Evolutionary conservation across 2,888 invertebrate genomes (phyloP).

Genomic region (Trachelus troglodyta): DNA sequence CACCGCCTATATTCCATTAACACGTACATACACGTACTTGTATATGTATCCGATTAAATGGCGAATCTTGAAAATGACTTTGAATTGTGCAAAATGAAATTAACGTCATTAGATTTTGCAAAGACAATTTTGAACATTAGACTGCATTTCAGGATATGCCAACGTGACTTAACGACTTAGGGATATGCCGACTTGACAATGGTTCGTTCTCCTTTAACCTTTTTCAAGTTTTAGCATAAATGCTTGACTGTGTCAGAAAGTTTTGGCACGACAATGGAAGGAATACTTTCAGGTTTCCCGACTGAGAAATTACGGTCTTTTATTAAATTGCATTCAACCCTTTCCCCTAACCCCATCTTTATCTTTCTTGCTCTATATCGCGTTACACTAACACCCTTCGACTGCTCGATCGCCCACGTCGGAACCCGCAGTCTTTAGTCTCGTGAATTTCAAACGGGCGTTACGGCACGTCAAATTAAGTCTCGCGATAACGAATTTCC

Average conservation of each 20-base stretch:
- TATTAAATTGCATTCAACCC: neutral
- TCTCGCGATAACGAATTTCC: neutral
- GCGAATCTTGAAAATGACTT: neutral
- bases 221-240: constrained; percentile 29
- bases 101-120: neutral
- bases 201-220: constrained; percentile 36
- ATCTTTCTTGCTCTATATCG: neutral
- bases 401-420: neutral
- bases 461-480: neutral
- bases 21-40: neutral
- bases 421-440: neutral
- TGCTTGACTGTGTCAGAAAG: constrained; percentile 33
- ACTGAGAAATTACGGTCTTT: neutral
- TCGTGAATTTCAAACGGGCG: neutral
- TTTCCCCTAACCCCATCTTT: neutral
- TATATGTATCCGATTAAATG: neutral
- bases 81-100: neutral
- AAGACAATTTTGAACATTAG: neutral
- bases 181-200: constrained; percentile 30
- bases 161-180: neutral
- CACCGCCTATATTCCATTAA: too few relatives aligned
- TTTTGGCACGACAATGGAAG: constrained; percentile 33
- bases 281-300: constrained; percentile 15
- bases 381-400: neutral
- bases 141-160: neutral